Evolutionary conservation across 2,888 invertebrate species (phyloP).

Genomic region (Carcina quercana): DNA sequence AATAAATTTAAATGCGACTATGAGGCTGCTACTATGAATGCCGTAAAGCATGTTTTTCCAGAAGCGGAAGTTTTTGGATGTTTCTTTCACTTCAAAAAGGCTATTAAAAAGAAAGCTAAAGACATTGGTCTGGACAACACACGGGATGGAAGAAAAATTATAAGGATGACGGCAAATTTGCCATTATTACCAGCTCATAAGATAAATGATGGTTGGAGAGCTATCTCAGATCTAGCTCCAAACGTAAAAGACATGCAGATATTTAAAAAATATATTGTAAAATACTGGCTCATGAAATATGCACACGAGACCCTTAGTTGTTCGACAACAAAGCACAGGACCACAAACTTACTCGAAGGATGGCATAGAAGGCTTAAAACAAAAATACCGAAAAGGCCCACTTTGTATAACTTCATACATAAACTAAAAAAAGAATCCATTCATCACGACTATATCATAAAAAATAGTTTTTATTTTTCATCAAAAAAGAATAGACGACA

Average conservation of each 20-base stretch:
- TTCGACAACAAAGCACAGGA: no score
- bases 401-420: background rate
- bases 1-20: slow-evolving; percentile 1
- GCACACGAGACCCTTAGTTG: no score
- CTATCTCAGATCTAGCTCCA: background rate
- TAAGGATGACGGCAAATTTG: slow-evolving; percentile 1
- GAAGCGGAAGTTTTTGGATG: slow-evolving; percentile 1
- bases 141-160: background rate
- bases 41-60: slow-evolving; percentile 1
- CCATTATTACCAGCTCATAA: background rate
- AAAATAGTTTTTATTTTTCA: background rate
- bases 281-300: slow-evolving; percentile 1
- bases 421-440: background rate
- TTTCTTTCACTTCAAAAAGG: slow-evolving; percentile 2
- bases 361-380: background rate
- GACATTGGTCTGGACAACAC: background rate
- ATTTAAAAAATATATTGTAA: background rate
- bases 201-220: slow-evolving; percentile 1
- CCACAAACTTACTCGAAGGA: slow-evolving; percentile 1
- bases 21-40: slow-evolving; percentile 2
- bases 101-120: slow-evolving; percentile 1
- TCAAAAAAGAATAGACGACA: background rate
- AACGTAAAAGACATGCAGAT: background rate
- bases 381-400: background rate
- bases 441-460: background rate